Conservation (phyloP, 2,888 invertebrate species). For the Bedellia somnulentella region DNA sequence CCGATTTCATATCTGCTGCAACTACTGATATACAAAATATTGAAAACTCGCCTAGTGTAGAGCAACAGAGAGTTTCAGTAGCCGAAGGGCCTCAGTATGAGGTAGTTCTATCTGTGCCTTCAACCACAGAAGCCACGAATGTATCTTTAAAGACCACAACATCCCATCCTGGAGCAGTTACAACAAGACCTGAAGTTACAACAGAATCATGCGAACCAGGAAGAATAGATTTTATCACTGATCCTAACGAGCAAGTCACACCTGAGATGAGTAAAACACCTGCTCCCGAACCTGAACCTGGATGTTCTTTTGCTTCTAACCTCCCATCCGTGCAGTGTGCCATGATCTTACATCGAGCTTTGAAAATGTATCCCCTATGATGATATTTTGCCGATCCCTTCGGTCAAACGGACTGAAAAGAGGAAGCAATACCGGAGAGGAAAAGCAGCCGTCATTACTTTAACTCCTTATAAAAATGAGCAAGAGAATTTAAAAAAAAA, state of each 20-base stretch:
- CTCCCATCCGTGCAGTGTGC: slow-evolving; percentile 7
- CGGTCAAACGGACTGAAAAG: slow-evolving; percentile 10
- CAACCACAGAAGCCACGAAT: slow-evolving; percentile 4
- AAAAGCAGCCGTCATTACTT: slow-evolving; percentile 14
- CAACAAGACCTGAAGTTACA: slow-evolving; percentile 1
- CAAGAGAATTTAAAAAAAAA: slow-evolving; percentile 11
- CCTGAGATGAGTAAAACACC: slow-evolving; percentile 5
- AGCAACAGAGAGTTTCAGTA: too few relatives aligned
- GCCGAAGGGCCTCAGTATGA: slow-evolving; percentile 1
- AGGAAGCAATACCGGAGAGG: slow-evolving; percentile 13
- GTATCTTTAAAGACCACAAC: slow-evolving; percentile 2
- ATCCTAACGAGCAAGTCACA: slow-evolving; percentile 4
- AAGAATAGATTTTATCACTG: slow-evolving; percentile 1
- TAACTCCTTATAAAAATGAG: slow-evolving; percentile 14
- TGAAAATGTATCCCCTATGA: slow-evolving; percentile 10
- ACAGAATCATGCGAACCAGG: slow-evolving; percentile 1
- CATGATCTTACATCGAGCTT: slow-evolving; percentile 8
- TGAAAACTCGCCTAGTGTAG: too few relatives aligned
- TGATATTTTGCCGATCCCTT: slow-evolving; percentile 12
- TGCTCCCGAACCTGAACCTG: slow-evolving; percentile 5
- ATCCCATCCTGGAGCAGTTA: slow-evolving; percentile 1
- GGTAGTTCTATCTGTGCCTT: slow-evolving; percentile 2
- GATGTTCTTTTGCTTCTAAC: slow-evolving; percentile 2
- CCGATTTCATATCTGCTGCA: slow-evolving; percentile 12
- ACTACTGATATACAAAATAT: slow-evolving; percentile 12